Evolutionary conservation across 2,888 invertebrate genomes (phyloP), one percentile per base, ranked within the genome.

Genomic region (Isotomurus palustris): DNA sequence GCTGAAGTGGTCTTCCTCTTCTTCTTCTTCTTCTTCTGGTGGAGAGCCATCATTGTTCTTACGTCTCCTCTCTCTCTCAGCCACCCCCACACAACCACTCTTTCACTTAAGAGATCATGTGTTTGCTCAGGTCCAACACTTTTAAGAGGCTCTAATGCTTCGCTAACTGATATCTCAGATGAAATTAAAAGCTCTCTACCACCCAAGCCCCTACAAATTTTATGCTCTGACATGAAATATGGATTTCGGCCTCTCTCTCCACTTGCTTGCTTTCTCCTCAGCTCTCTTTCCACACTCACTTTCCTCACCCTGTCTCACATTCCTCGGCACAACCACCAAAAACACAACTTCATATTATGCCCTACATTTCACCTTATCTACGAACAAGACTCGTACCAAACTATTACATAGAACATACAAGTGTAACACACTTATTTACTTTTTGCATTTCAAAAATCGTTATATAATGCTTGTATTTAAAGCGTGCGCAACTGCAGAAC

Each of bases 81-180:
- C n/a, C 29, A 35, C 49, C 19, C 32, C 35, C 49, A 49, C 49
- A 35, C 43, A 43, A 21, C 35, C 49, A 49, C 49, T 49, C 35
- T n/a, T n/a, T n/a, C n/a, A n/a, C n/a, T n/a, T n/a, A n/a, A 32
- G 35, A 5, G 28, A 32, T 49, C 47, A 28, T 32, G 29, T 69
- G 67, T 69, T 69, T 69, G 64, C 69, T 60, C 67, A 63, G 62
- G 64, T 66, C 69, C 67, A 69, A 64, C 69, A 64, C 62, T 66
- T 67, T 67, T 68, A 64, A 66, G 61, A 64, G 66, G 59, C 64
- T 62, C 66, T 69, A 69, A 69, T 67, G 69, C 64, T 62, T 58
- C 58, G 62, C 64, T 65, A 69, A 69, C 60, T 69, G 68, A 69
- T 69, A 69, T 60, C 69, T 68, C 43, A 67, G 69, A 67, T 61